Evolutionary conservation across 92 coral and sea anemone genomes (phyloP), one percentile per base, ranked within the genome.

Genomic region (Ricordea florida): DNA sequence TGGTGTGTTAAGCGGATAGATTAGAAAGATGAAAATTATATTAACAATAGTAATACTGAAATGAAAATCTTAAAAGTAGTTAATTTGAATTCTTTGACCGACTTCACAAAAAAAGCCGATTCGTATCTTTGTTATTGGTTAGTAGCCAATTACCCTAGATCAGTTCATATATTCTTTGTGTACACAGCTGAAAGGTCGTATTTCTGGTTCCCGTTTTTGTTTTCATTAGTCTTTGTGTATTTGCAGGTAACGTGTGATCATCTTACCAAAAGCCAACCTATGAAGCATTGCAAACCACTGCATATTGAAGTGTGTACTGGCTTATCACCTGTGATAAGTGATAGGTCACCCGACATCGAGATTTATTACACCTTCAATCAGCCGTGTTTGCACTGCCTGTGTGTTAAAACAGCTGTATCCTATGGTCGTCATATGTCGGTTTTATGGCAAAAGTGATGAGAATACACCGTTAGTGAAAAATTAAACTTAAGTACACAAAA

Each of bases 121-220:
- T 6, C 8, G 17, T 17, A 37, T 70, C 77, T 52, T 70, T 53
- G 74, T 70, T 18, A 21, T 37, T n/a, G n/a, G n/a, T n/a, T n/a
- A n/a, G n/a, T n/a, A n/a, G n/a, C n/a, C n/a, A n/a, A n/a, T n/a
- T n/a, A n/a, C n/a, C n/a, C n/a, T n/a, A n/a, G n/a, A n/a, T n/a
- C n/a, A n/a, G n/a, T n/a, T n/a, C n/a, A n/a, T n/a, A n/a, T n/a
- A n/a, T n/a, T 27, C 8, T 28, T 21, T 38, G 41, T 53, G 22
- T 25, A 9, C 36, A 20, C 77, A 70, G 77, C 77, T 53, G 77
- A 38, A 20, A 38, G 29, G 21, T 17, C 16, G 26, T 70, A 38
- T 70, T 40, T 70, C 10, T 49, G 43, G 56, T 27, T 70, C 25
- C 56, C 48, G 52, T n/a, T 55, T 37, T 50, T 38, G 11, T 37